These are phyloP conservation scores for Andrena trimmerana DNA, from an alignment of 2,888 invertebrate species.

Conservation along the genomic window DNA sequence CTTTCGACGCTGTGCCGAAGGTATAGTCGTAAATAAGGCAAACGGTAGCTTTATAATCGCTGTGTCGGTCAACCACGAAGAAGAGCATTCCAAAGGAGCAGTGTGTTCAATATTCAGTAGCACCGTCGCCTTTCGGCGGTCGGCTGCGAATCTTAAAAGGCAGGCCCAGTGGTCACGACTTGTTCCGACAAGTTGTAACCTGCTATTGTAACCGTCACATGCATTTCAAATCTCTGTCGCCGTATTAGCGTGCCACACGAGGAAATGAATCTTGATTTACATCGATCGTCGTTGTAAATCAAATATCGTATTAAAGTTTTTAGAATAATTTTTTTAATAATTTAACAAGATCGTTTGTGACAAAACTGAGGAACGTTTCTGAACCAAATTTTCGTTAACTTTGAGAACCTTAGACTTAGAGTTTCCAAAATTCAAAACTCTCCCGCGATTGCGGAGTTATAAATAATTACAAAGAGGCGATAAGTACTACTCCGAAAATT, in stretches of 20 bases:
- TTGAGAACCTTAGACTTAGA: too few relatives aligned
- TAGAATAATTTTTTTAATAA: too few relatives aligned
- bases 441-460: not conserved
- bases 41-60: constrained; percentile 23
- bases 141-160: constrained; percentile 47
- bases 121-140: constrained; percentile 37
- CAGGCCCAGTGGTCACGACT: constrained; percentile 12
- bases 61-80: constrained; percentile 35
- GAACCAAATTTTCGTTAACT: too few relatives aligned
- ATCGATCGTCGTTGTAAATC: not conserved
- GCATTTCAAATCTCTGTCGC: constrained; percentile 39
- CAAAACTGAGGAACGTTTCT: too few relatives aligned
- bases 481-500: not conserved
- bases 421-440: not conserved
- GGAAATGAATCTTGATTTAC: not conserved
- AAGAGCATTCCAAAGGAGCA: constrained; percentile 23
- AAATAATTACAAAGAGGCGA: not conserved
- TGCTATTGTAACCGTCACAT: constrained; percentile 37
- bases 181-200: constrained; percentile 51
- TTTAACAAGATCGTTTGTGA: too few relatives aligned
- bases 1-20: not conserved
- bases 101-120: constrained; percentile 57
- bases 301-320: not conserved
- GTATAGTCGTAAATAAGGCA: constrained; percentile 23
- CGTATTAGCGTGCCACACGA: not conserved